Percentiles rank a stretch among this genome's conserved stretches.
These are phyloP conservation scores for Limnothrissa miodon DNA, from an alignment of 2,113 vertebrate species.

Conservation along the genomic window DNA sequence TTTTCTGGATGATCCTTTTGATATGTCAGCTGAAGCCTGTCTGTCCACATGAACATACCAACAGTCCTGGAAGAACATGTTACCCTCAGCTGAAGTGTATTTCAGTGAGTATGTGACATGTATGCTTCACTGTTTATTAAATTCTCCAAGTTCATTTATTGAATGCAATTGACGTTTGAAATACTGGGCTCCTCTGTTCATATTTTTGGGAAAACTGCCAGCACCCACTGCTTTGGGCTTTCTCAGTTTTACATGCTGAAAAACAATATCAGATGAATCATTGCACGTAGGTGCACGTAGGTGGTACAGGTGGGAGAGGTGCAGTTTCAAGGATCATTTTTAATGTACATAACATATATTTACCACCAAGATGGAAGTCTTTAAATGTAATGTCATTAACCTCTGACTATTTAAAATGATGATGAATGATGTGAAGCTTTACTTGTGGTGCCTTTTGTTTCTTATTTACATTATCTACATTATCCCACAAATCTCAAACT, in stretches of 20 bases:
- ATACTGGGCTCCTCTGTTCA: constrained; percentile 19
- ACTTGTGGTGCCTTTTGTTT: neutral
- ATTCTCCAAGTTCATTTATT: constrained; percentile 28
- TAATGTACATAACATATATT: neutral
- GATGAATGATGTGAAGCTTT: neutral
- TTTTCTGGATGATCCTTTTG: constrained; percentile 15
- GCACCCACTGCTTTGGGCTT: neutral
- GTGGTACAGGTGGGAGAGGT: too few species aligned
- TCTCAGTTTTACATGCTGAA: neutral
- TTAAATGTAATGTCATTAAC: neutral
- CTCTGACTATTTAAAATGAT: neutral
- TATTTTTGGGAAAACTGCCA: constrained; percentile 10
- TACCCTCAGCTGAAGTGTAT: neutral
- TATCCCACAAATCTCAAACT: neutral
- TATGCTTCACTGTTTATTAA: constrained; percentile 26
- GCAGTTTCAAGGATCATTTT: neutral
- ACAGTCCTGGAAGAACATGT: neutral
- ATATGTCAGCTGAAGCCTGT: neutral
- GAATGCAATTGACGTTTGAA: constrained; percentile 45
- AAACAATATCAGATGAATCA: too few species aligned
- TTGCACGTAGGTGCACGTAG: too few species aligned
- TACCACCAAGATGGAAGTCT: neutral
- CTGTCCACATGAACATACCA: neutral
- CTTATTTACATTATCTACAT: neutral
- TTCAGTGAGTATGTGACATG: constrained; percentile 25